Conservation (phyloP, 2,797 vertebrate species). For the Mionectes olivaceus region DNA sequence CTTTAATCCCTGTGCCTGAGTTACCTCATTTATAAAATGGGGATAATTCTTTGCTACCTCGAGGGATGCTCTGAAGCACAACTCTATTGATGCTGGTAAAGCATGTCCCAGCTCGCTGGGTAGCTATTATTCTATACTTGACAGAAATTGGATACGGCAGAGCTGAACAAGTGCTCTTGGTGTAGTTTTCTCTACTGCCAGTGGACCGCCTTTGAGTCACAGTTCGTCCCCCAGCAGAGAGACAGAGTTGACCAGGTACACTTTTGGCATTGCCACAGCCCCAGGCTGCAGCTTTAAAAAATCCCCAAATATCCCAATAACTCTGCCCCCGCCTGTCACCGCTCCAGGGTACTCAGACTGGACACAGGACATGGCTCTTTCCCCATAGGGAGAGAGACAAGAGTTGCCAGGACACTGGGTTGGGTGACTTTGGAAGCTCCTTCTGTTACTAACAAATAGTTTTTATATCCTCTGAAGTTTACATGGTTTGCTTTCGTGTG, state of each 20-base stretch:
- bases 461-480: neutral
- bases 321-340: neutral
- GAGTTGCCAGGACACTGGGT: neutral
- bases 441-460: neutral
- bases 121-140: conserved; percentile 35
- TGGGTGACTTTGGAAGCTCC: neutral
- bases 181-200: neutral
- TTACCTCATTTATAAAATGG: conserved; percentile 65
- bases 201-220: neutral
- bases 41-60: conserved; percentile 68
- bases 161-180: conserved; percentile 24
- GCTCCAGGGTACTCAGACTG: neutral
- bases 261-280: neutral
- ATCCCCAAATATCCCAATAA: fast-evolving
- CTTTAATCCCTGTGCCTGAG: conserved; percentile 51
- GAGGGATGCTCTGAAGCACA: conserved; percentile 59
- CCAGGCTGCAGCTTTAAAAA: neutral
- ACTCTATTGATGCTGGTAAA: conserved; percentile 44
- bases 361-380: neutral
- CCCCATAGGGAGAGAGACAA: neutral
- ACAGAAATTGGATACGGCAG: conserved; percentile 26
- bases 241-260: neutral
- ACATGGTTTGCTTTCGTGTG: neutral
- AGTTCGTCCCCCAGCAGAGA: neutral
- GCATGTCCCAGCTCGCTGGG: conserved; percentile 37